Conservation (phyloP, 1,140 invertebrate species). For the Holotrichia oblita region DNA sequence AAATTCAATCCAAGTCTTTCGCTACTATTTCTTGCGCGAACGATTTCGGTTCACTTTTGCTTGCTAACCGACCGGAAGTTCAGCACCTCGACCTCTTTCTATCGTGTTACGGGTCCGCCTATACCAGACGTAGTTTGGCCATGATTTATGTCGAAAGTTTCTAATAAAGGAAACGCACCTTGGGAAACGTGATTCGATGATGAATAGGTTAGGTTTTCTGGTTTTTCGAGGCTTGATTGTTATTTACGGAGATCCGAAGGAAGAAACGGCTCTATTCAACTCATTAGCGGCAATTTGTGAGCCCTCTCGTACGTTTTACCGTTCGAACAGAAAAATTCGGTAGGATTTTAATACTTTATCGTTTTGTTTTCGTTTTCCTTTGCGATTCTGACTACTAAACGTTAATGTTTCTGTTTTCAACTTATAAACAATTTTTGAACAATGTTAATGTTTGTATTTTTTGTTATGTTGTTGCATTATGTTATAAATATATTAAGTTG, state of each 20-base stretch:
- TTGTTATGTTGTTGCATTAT: no score
- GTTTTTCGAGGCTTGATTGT: background rate
- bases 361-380: no score
- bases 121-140: background rate
- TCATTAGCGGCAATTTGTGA: background rate
- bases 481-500: no score
- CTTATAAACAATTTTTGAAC: no score
- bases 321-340: no score
- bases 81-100: background rate
- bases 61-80: background rate
- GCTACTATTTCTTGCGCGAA: background rate
- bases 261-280: background rate
- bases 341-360: no score
- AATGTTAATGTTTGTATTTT: no score
- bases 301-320: no score
- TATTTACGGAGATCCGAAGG: background rate
- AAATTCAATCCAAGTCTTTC: background rate
- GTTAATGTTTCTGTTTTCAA: no score
- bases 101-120: background rate
- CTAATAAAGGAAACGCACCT: background rate
- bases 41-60: background rate
- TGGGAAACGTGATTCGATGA: constrained; percentile 3
- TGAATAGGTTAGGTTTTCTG: background rate
- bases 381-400: no score
- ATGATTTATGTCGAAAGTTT: constrained; percentile 13